Base-by-base conservation (phyloP, 2,888 invertebrate species). In the Desoria tigrina region DNA sequence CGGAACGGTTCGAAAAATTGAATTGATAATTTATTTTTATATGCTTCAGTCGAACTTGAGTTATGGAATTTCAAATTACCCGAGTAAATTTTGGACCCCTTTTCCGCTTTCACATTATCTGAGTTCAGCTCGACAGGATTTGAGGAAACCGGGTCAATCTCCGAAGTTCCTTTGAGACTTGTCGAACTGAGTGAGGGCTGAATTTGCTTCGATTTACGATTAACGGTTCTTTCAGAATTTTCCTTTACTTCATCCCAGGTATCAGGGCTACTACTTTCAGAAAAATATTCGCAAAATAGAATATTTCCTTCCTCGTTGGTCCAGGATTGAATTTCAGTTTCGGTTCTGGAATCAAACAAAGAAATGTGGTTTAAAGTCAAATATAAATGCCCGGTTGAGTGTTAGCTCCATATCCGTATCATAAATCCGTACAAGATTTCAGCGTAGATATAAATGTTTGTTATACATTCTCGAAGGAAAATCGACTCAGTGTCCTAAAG, bases 221-320 rank as follows among this genome's bases (percentile, higher is more conserved):
- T 45, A 45, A n/a, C 4, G 9, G n/a, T n/a, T 45, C 4, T 45
- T 16, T n/a, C 21, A 45, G n/a, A 6, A 3, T 6, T 45, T 45
- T 45, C 45, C 4, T 45, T 21, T 45, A 45, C 45, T 45, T 6
- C 4, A 6, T 45, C 45, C 45, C 4, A 21, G 6, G 21, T 18
- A 32, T 32, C 32, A 6, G 45, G 45, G 27, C 45, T 42, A 58
- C 42, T 28, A 11, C 24, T 23, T 57, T 42, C 62, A 14, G 56
- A 63, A 28, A 65, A 55, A 24, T 63, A 63, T 51, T 74, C 74
- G 42, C 71, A 59, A 45, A 72, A 63, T 42, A 70, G 65, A 42
- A 74, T 55, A 59, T 65, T 67, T 45, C 74, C 74, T 16, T 71
- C 68, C 26, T 62, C 67, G 45, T 65, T 68, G 27, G 69, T 68